Evolutionary conservation across 2,888 invertebrate genomes (phyloP).

Genomic region (Pilophorus perplexus): DNA sequence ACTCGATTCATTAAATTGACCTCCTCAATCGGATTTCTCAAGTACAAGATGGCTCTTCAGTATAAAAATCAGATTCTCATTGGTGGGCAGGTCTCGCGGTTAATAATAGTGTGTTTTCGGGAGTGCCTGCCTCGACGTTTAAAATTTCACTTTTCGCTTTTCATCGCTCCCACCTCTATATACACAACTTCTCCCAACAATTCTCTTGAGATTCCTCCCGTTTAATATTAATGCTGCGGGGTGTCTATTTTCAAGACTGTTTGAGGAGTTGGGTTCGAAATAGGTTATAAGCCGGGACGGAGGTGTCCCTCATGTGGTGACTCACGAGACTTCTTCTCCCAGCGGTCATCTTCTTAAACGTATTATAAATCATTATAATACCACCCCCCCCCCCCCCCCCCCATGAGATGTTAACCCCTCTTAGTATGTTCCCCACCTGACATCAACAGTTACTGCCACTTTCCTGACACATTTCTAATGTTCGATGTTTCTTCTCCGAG

Average conservation of each 20-base stretch:
- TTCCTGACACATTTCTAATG: too few species aligned
- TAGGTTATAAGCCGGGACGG: slow-evolving; percentile 15
- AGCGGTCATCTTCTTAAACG: not conserved
- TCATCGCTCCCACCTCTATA: too few species aligned
- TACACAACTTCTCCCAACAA: not conserved
- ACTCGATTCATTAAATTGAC: too few species aligned
- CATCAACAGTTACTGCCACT: too few species aligned
- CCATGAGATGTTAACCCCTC: too few species aligned
- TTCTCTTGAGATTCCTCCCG: slow-evolving; percentile 4
- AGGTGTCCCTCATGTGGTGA: slow-evolving; percentile 12
- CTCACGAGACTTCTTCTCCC: slow-evolving; percentile 1
- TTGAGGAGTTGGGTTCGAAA: slow-evolving; percentile 11
- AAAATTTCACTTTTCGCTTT: too few species aligned
- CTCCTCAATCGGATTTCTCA: not conserved
- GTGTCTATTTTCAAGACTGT: slow-evolving; percentile 11
- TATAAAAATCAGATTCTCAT: too few species aligned
- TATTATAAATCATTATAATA: not conserved
- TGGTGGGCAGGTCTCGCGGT: too few species aligned
- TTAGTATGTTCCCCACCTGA: not conserved
- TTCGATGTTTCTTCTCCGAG: too few species aligned
- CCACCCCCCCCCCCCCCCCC: not conserved
- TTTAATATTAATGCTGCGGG: not conserved
- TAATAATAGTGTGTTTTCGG: too few species aligned
- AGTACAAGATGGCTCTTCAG: too few species aligned
- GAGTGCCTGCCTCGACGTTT: too few species aligned